Evolutionary conservation across 2,113 vertebrate species (phyloP).

Genomic region (Tragelaphus scriptus): DNA sequence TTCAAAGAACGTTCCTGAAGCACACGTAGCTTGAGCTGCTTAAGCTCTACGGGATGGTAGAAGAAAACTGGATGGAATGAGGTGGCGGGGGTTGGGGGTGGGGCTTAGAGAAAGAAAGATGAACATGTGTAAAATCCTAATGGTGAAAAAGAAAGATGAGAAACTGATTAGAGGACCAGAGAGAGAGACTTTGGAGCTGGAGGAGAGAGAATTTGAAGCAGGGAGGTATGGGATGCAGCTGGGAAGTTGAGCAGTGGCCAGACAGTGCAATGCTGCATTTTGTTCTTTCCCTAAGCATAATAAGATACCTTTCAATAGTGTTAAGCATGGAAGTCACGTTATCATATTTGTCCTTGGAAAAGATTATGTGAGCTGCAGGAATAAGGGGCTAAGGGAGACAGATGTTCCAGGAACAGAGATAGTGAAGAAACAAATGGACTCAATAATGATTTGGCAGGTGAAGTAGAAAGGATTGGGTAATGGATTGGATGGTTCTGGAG

Average conservation of each 20-base stretch:
- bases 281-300: neutral
- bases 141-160: neutral
- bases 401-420: neutral
- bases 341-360: neutral
- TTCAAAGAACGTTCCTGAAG: neutral
- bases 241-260: neutral
- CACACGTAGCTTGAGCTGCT: neutral
- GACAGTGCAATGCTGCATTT: accelerated
- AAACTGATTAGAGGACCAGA: neutral
- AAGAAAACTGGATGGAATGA: neutral
- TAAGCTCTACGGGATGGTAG: neutral
- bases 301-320: neutral
- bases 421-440: neutral
- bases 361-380: neutral
- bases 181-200: neutral
- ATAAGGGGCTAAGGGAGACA: neutral
- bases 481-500: neutral
- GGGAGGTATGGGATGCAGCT: accelerated
- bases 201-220: neutral
- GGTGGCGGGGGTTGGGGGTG: accelerated
- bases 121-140: neutral
- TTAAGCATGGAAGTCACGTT: neutral
- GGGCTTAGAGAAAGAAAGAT: neutral
- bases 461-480: neutral
- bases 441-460: neutral